Percentiles rank a stretch among this genome's conserved stretches.
These are phyloP conservation scores for Ennomos quercinarius DNA, from an alignment of 2,888 invertebrate species.

Conservation along the genomic window DNA sequence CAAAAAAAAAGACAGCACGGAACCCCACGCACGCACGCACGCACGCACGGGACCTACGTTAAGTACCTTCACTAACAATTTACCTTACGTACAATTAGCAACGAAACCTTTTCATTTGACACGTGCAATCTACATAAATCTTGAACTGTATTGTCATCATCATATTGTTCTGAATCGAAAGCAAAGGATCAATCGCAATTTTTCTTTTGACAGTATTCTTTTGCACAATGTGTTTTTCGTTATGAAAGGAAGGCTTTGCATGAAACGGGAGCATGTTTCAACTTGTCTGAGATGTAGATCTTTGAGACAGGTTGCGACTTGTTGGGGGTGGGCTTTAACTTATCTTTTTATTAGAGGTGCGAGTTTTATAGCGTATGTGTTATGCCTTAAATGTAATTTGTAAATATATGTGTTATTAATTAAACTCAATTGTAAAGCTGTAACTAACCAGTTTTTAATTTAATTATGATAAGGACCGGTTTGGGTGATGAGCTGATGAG, in stretches of 20 bases:
- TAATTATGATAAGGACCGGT: no score
- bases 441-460: neutral
- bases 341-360: slow-evolving; percentile 1
- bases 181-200: slow-evolving; percentile 35
- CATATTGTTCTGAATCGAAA: slow-evolving; percentile 41
- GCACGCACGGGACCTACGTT: no score
- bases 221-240: slow-evolving; percentile 40
- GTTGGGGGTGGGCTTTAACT: slow-evolving; percentile 42
- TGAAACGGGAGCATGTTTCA: slow-evolving; percentile 51
- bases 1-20: no score
- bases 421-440: neutral
- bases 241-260: slow-evolving; percentile 36
- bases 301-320: slow-evolving; percentile 70
- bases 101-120: slow-evolving; percentile 44
- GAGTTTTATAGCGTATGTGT: slow-evolving; percentile 12
- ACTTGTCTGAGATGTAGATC: slow-evolving; percentile 53
- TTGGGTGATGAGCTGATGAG: no score
- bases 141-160: slow-evolving; percentile 44
- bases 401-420: neutral
- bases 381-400: slow-evolving; percentile 1
- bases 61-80: no score
- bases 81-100: slow-evolving; percentile 40
- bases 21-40: no score
- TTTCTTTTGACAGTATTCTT: slow-evolving; percentile 31
- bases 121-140: slow-evolving; percentile 60